phyloP scores from a whole-genome alignment of 1,140 invertebrate genomes.

The Coelopa frigida region DNA sequence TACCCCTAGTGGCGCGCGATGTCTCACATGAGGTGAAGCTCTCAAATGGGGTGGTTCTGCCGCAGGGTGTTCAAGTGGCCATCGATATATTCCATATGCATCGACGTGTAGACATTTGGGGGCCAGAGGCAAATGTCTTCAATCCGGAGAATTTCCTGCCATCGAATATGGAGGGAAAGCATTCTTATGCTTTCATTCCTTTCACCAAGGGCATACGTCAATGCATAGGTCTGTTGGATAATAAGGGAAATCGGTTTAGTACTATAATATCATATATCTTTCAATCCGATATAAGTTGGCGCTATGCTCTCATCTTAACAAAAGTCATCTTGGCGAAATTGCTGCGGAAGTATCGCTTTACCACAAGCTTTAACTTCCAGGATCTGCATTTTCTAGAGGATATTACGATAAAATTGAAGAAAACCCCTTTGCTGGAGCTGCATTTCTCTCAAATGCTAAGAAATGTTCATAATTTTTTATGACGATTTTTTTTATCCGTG shows the following conservation, averaged over 20 bases:
- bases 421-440: constrained; percentile 17
- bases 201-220: constrained; percentile 29
- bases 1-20: constrained; percentile 20
- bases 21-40: constrained; percentile 16
- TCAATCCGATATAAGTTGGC: constrained; percentile 20
- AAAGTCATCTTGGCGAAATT: constrained; percentile 26
- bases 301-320: constrained; percentile 19
- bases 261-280: background rate
- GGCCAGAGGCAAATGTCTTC: constrained; percentile 25
- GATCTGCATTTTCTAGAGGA: constrained; percentile 22
- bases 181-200: constrained; percentile 28
- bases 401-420: constrained; percentile 17
- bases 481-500: no score
- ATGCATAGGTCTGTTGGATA: constrained; percentile 22
- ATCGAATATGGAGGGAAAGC: constrained; percentile 16
- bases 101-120: constrained; percentile 21
- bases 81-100: constrained; percentile 25
- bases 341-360: constrained; percentile 23
- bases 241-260: background rate
- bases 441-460: no score
- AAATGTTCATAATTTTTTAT: no score
- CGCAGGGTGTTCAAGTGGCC: constrained; percentile 18
- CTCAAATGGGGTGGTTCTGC: constrained; percentile 18
- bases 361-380: constrained; percentile 23
- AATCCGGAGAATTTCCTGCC: constrained; percentile 33